phyloP scores from a whole-genome alignment of 1,140 invertebrate species.

The Copidosoma floridanum region DNA sequence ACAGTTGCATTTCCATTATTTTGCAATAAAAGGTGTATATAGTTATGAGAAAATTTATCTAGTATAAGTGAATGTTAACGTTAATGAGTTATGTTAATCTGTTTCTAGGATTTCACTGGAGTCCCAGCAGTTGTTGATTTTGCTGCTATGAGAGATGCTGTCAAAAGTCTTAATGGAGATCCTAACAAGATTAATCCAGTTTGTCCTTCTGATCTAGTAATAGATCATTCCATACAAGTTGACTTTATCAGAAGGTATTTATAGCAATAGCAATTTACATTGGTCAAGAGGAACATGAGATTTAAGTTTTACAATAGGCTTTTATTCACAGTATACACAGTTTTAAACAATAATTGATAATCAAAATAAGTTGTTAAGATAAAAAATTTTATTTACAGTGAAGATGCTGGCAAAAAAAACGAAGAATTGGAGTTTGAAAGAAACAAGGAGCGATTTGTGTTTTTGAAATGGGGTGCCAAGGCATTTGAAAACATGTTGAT shows the following conservation, averaged over 20 bases:
- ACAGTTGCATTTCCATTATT: too few relatives aligned
- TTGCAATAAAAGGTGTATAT: not conserved
- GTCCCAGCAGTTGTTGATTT: constrained; percentile 98
- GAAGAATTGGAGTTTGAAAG: constrained; percentile 94
- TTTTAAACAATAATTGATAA: not conserved
- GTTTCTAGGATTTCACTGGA: constrained; percentile 83
- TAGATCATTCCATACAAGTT: constrained; percentile 98
- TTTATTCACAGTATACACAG: not conserved
- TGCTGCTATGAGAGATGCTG: constrained; percentile 97
- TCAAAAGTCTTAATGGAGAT: constrained; percentile 81
- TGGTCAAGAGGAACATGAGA: too few relatives aligned
- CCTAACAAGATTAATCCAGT: constrained; percentile 95
- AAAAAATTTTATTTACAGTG: constrained; percentile 65
- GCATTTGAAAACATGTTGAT: constrained; percentile 96
- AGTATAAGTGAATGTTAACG: too few relatives aligned
- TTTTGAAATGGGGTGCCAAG: constrained; percentile 96
- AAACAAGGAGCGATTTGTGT: constrained; percentile 94
- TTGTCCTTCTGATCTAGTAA: constrained; percentile 95
- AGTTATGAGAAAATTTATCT: not conserved
- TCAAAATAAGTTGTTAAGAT: not conserved
- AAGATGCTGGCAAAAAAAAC: constrained; percentile 89
- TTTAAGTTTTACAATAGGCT: not conserved
- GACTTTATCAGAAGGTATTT: constrained; percentile 88
- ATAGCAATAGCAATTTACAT: too few relatives aligned
- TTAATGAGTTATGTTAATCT: not conserved